Evolutionary conservation across 2,888 invertebrate genomes (phyloP).

Genomic region (Epinotia bilunana): DNA sequence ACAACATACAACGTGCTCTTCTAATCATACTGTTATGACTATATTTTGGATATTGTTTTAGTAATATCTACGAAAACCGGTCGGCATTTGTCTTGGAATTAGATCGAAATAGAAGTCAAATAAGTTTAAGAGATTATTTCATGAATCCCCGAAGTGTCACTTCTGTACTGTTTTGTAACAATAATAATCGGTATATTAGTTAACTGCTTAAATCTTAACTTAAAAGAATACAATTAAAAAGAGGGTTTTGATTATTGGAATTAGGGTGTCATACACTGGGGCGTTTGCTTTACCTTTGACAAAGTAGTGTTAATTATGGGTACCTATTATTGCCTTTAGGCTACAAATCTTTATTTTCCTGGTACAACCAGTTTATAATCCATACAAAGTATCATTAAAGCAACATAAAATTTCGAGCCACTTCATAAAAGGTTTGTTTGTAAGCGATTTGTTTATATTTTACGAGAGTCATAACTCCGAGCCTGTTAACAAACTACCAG

Average conservation of each 20-base stretch:
- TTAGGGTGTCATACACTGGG: no score
- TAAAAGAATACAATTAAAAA: no score
- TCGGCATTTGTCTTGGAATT: not conserved
- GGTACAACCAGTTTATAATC: conserved; percentile 17
- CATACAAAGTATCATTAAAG: conserved; percentile 34
- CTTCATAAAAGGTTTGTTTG: conserved; percentile 71
- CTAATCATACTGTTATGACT: conserved; percentile 43
- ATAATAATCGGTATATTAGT: not conserved
- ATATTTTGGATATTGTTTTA: conserved; percentile 36
- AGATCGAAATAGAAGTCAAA: not conserved
- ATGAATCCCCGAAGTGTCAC: no score
- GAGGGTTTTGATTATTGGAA: no score
- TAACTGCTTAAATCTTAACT: no score
- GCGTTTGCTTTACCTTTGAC: not conserved
- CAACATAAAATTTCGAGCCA: conserved; percentile 57
- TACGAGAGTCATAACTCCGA: conserved; percentile 73
- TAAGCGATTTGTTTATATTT: conserved; percentile 77
- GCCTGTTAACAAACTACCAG: conserved; percentile 77
- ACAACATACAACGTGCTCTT: conserved; percentile 53
- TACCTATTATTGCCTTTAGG: no score
- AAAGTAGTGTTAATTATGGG: no score
- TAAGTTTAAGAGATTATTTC: not conserved
- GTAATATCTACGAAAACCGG: not conserved
- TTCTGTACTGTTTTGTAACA: not conserved
- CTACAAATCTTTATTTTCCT: not conserved